Base-by-base conservation (phyloP, 2,797 vertebrate genomes). In the Spondyliosoma cantharus region DNA sequence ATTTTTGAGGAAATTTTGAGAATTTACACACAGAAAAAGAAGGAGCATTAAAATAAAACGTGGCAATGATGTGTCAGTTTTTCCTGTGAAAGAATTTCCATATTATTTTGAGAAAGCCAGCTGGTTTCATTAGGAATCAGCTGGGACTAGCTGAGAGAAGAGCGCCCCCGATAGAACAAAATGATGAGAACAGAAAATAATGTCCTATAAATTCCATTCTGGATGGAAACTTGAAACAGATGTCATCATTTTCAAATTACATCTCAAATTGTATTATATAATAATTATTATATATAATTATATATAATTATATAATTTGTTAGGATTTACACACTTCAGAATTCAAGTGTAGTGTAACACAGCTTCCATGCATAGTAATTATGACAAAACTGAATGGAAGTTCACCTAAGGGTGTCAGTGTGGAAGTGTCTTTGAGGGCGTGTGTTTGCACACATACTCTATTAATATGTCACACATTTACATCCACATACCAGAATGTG, bases 151-250 rank as follows among this genome's bases (percentile, higher is more conserved):
- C 27, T 72, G 37, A 54, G 62, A 49, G 64, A 56, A 65, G 69
- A 83, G 73, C 68, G 63, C 73, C 73, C 68, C 16, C 82, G 42
- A 2, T 20, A 53, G 76, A 73, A 59, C 24, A 3, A 25, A 24
- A 52, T 7, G 2, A 24, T 16, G 49, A 56, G 32, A 76, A 64
- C 63, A 48, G 32, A 59, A 16, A 50, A 25, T 27, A 17, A 63
- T 27, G 22, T 71, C 22, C 4, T 58, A 11, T 46, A 22, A 13
- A 32, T 45, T 17, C 4, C 1, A 0, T 0, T 29, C 9, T 45
- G 42, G 19, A 65, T 45, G 20, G 32, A 69, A 49, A 66, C 27
- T 43, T 11, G 22, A 6, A 75, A 45, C 24, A 25, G 19, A 15
- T 53, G 13, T 27, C 19, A 19, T 62, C 2, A 52, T 52, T 56